Evolutionary conservation across 1,140 invertebrate species (phyloP), one percentile per base, ranked within the genome.

Genomic region (Drosophila mayri): DNA sequence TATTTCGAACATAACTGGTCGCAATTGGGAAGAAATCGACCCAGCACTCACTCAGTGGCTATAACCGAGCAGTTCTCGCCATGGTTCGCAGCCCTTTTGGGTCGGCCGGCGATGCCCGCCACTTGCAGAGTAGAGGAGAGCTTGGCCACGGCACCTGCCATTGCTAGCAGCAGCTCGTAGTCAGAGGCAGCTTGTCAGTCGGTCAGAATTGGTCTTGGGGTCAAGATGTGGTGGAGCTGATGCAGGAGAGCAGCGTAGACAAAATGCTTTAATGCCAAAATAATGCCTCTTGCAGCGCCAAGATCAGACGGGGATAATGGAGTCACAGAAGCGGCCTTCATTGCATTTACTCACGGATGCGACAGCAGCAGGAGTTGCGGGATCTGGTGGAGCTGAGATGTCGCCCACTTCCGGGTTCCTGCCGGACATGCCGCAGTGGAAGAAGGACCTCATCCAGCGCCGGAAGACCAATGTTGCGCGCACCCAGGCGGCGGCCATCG

Each of bases 391-490:
- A 49, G 50, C 46, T 50, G 67, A 72, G 44, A 64, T 73, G 54
- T 79, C 76, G 67, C 75, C 76, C 47, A 79, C 76, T 41, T 79
- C 72, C 44, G 81, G 85, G 1, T 90, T 92, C 58, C 77, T 92
- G 73, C 91, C 91, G 61, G 91, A 92, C 49, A 92, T 95, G 86
- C 95, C 96, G 38, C 95, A 95, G 91, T 96, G 96, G 96, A 96
- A 96, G 88, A 94, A 95, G 71, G 96, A 96, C 90, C 93, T 96
- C 77, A 95, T 96, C 79, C 94, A 95, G 91, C 94, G 95, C 55
- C 94, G 95, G 37, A 92, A 85, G 92, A 94, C 85, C 71, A 94
- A 85, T 90, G 75, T 93, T 67, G 82, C 93, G 65, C 86, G 93
- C 78, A 74, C 88, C 35, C 86, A 86, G 37, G 84, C 76, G 28